phyloP scores from a whole-genome alignment of 2,888 invertebrate genomes.

The Agriotes lineatus region DNA sequence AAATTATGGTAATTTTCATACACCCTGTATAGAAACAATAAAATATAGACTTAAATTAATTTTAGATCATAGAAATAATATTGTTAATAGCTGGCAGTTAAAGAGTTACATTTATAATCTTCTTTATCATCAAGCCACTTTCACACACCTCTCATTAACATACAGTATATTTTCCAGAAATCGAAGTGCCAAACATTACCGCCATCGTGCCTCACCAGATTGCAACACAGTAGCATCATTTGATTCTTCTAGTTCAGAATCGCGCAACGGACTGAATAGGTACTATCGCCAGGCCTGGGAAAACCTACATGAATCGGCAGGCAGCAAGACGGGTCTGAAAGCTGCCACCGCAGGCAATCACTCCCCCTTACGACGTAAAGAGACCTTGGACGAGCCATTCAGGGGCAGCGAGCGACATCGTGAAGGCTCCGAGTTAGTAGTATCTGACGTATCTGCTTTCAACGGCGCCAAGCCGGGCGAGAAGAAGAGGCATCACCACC shows the following conservation, averaged over 20 bases:
- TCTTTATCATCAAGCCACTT: no score
- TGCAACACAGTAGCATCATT: slow-evolving; percentile 93
- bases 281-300: slow-evolving; percentile 96
- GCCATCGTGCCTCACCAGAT: slow-evolving; percentile 89
- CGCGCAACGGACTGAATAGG: slow-evolving; percentile 82
- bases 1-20: no score
- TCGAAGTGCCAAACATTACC: slow-evolving; percentile 87
- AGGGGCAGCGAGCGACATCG: slow-evolving; percentile 64
- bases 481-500: slow-evolving; percentile 79
- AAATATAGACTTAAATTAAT: no score
- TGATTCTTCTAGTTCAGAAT: slow-evolving; percentile 89
- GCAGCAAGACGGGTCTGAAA: slow-evolving; percentile 58
- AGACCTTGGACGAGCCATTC: slow-evolving; percentile 78
- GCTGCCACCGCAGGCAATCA: slow-evolving; percentile 64
- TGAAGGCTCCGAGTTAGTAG: slow-evolving; percentile 83
- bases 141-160: no score
- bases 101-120: no score
- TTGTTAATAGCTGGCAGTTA: no score
- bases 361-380: slow-evolving; percentile 75
- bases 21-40: no score
- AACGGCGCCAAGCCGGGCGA: slow-evolving; percentile 67
- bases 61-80: no score
- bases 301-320: slow-evolving; percentile 86
- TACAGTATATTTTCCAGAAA: no score
- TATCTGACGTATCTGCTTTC: slow-evolving; percentile 71